These are phyloP conservation scores for Augiades crinisus DNA, from an alignment of 2,888 invertebrate genomes.

Conservation along the genomic window DNA sequence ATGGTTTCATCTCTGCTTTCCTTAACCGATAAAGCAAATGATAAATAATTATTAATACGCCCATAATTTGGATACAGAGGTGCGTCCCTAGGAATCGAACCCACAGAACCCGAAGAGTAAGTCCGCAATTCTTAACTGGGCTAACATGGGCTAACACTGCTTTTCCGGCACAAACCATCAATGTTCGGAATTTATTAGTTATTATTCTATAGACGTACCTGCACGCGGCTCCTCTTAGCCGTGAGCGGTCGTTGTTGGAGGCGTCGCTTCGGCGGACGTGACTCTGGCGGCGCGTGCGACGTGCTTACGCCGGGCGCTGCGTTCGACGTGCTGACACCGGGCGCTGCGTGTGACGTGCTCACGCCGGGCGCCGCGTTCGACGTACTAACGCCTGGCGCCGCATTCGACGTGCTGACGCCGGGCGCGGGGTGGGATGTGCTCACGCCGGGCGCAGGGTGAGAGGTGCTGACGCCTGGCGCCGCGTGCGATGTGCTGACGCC, in stretches of 20 bases:
- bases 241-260: constrained; percentile 66
- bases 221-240: constrained; percentile 78
- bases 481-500: constrained; percentile 41
- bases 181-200: too few species aligned
- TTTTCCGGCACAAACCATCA: too few species aligned
- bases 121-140: too few species aligned
- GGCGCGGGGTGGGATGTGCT: constrained; percentile 44
- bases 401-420: constrained; percentile 48
- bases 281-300: constrained; percentile 59
- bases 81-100: too few species aligned
- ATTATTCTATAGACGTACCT: constrained; percentile 66
- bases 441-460: constrained; percentile 45
- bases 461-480: constrained; percentile 45
- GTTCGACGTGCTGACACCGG: constrained; percentile 44
- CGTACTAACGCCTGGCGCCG: constrained; percentile 47
- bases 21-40: too few species aligned
- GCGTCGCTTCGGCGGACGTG: constrained; percentile 63
- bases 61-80: too few species aligned
- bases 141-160: too few species aligned
- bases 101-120: too few species aligned
- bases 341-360: constrained; percentile 40
- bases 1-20: too few species aligned
- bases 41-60: too few species aligned
- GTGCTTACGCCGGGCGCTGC: constrained; percentile 52
- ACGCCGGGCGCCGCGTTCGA: constrained; percentile 39